Percentiles rank a stretch among this genome's conserved stretches.
phyloP scores from a whole-genome alignment of 2,888 invertebrate species.

The Tineola bisselliella region DNA sequence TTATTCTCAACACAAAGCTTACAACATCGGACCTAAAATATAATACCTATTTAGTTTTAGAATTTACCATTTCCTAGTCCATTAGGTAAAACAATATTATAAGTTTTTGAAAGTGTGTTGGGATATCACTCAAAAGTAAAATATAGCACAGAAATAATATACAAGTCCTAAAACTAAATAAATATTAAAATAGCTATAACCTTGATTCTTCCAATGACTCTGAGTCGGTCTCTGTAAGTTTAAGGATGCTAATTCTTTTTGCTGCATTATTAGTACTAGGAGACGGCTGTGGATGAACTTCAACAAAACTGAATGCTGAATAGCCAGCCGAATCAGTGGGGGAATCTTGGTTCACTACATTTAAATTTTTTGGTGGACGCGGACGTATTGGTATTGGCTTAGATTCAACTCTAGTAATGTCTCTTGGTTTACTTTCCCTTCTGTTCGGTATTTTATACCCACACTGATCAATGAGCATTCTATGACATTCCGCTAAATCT shows the following conservation, averaged over 20 bases:
- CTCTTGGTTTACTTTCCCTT: constrained; percentile 35
- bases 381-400: constrained; percentile 29
- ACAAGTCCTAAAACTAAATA: not conserved
- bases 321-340: constrained; percentile 36
- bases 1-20: too few species aligned
- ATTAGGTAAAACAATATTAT: too few species aligned
- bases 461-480: constrained; percentile 45
- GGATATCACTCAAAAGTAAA: too few species aligned
- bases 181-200: constrained; percentile 26
- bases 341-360: constrained; percentile 42
- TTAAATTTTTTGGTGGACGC: constrained; percentile 36
- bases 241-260: constrained; percentile 19
- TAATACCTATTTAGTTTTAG: too few species aligned
- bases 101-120: too few species aligned
- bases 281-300: constrained; percentile 37
- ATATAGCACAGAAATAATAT: too few species aligned
- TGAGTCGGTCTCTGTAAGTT: constrained; percentile 26
- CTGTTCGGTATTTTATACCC: constrained; percentile 49
- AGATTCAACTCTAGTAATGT: constrained; percentile 20
- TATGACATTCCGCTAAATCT: constrained; percentile 56
- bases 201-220: constrained; percentile 44
- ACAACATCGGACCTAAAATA: too few species aligned
- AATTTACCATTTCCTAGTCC: too few species aligned
- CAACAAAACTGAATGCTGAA: constrained; percentile 46
- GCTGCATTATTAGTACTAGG: not conserved